Evolutionary conservation across 2,113 vertebrate genomes (phyloP), one percentile per base, ranked within the genome.

Genomic region (Cyprinus carpio): DNA sequence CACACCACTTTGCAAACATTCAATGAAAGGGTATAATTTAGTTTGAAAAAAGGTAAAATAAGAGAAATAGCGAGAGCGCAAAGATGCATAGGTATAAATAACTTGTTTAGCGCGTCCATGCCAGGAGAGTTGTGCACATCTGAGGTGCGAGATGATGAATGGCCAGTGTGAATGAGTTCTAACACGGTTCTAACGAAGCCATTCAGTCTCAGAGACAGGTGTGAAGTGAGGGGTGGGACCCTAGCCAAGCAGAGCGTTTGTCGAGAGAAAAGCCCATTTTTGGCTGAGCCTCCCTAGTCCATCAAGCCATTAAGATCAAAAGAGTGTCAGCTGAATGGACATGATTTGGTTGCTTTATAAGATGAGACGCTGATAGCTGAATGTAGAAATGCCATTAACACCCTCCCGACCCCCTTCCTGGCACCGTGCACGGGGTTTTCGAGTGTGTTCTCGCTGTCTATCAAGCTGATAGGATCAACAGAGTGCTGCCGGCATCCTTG

Each of bases 181-280:
- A 84, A 80, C 82, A 83, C 60, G 9, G 62, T 62, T 76, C 29
- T 87, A 87, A 78, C 27, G 12, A 82, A 83, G 49, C 49, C 54
- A 46, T 56, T 80, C 75, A 74, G 54, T 83, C 69, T 84, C 81
- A 72, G 34, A 67, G 86, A 83, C 75, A 83, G 67, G 62, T 87
- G 81, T 58, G 31, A 87, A 74, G 86, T 60, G 85, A 79, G 43
- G 49, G 67, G 72, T 43, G 62, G 81, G 64, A 76, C 27, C 29
- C 0, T 4, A 80, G 84, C 84, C 84, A 85, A 69, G 49, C 64
- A 2, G 34, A 43, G n/a, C 6, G 12, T 43, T 71, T 27, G 18
- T 54, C 6, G 25, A 40, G 13, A 85, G 65, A 4, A 56, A 85
- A 40, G 4, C 29, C 75, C 76, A 23, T 58, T 78, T 23, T 18